Evolutionary conservation across 2,888 invertebrate species (phyloP), one percentile per base, ranked within the genome.

Genomic region (Dynastes tityus): DNA sequence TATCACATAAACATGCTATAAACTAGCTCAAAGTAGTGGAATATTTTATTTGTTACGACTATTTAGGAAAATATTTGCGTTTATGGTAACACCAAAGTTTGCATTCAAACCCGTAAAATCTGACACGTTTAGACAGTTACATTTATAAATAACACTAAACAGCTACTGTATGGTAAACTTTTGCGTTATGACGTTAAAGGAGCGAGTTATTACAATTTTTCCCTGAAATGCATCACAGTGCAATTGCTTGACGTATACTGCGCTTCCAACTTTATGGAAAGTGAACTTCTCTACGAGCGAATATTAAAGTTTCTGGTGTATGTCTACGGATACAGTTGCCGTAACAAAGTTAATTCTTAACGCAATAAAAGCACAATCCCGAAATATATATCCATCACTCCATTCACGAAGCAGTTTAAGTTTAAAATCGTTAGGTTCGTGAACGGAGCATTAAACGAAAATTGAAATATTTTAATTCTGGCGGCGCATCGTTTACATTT

Each of bases 391-490:
- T 61, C 32, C 73, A 61, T 74, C 45, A 61, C 45, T 22, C n/a
- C 49, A 29, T 61, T 63, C 45, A 13, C 61, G 22, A 49, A 45
- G 22, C 29, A 9, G 22, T 27, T 63, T 27, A 61, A 40, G 45
- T 27, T 53, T 58, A 61, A 73, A 45, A 61, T 61, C 73, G 32
- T 37, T 37, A 37, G 32, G 32, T 37, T 37, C 45, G 29, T n/a
- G 53, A 32, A 61, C 32, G n/a, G 27, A 45, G 63, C 58, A 61
- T 45, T 58, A 55, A 71, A 16, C 29, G 55, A 71, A 32, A 61
- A 74, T 74, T 63, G 45, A 40, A 74, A 61, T 63, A 74, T 74
- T 61, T 63, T 74, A 74, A 74, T 74, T 63, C 49, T 22, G 45
- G 61, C 45, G 49, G 27, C 9, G 73, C 22, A 16, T 40, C 40